Evolutionary conservation across 2,113 vertebrate genomes (phyloP), one percentile per base, ranked within the genome.

Genomic region (Epinephelus cyanopodus): DNA sequence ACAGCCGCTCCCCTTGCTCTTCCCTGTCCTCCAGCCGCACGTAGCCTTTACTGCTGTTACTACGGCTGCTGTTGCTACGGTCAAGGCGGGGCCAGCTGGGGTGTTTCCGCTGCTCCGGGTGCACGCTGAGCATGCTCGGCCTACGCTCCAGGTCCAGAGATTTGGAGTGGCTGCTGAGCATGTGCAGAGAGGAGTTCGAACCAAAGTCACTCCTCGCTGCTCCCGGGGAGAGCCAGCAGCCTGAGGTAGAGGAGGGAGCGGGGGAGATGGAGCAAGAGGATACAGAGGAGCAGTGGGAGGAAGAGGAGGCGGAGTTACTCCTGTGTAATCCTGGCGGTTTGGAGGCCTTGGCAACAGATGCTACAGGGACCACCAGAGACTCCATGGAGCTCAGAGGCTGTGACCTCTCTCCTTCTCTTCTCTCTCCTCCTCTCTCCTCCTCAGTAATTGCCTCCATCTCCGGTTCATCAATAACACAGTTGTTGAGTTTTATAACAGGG

Each of bases 401-500:
- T 2, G 87, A 95, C 56, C 87, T 88, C 45, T 78, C 97, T 92
- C 90, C 96, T 92, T 0, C 83, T 95, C 96, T 0, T 81, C 95
- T 67, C 53, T 85, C 91, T 11, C 92, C 85, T 96, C 96, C 0
- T 90, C 95, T 66, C 8, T 94, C 95, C 75, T 99, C 98, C 91
- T 99, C 97, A 0, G 97, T 98, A 80, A 99, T 99, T 77, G 96
- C 96, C 76, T 99, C 97, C 93, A 98, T 97, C 85, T 97, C 97
- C 4, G 97, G 97, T 47, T 99, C 98, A 62, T 99, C 98, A 5
- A 99, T 99, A 5, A 99, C 98, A 74, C 99, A 99, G 91, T 99
- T 99, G 92, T 99, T 99, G n/a, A 99, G 96, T 89, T 99, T 99
- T 85, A 99, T 99, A 82, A 99, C 98, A 0, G 99, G 99, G 9